Evolutionary conservation across 2,888 invertebrate species (phyloP).

Genomic region (Cephus nigrinus): DNA sequence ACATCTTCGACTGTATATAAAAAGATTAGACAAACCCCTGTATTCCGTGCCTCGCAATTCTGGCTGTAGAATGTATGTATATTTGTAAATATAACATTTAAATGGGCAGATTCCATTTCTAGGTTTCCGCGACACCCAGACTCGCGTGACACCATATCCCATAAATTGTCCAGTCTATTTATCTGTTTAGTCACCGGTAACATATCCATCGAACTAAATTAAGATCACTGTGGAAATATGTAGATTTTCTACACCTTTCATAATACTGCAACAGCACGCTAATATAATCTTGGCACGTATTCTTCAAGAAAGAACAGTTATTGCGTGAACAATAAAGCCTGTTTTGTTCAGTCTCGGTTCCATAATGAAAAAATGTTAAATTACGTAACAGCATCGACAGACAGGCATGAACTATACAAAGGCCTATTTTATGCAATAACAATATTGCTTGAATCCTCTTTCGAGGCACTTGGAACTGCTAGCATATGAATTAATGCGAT

Average conservation of each 20-base stretch:
- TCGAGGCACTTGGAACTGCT: slow-evolving; percentile 52
- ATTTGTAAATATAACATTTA: too few species aligned
- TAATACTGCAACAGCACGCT: background rate
- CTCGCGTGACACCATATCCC: too few species aligned
- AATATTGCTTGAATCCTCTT: slow-evolving; percentile 56
- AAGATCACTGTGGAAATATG: background rate
- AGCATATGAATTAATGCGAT: slow-evolving; percentile 56
- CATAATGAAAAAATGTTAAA: background rate
- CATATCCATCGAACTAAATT: background rate
- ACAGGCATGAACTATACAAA: background rate
- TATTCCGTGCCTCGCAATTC: too few species aligned
- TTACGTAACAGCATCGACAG: background rate
- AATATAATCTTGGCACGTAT: background rate
- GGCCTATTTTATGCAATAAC: slow-evolving; percentile 46
- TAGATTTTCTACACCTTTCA: background rate
- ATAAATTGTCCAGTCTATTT: too few species aligned
- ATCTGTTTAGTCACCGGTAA: too few species aligned
- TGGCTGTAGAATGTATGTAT: too few species aligned
- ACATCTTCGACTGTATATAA: too few species aligned
- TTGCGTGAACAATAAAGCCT: background rate
- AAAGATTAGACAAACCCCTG: too few species aligned
- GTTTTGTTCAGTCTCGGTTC: background rate
- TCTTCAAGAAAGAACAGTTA: background rate
- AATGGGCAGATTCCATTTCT: too few species aligned
- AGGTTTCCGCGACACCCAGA: too few species aligned